phyloP scores from a whole-genome alignment of 2,888 invertebrate species.

The Xanthorhoe spadicearia region DNA sequence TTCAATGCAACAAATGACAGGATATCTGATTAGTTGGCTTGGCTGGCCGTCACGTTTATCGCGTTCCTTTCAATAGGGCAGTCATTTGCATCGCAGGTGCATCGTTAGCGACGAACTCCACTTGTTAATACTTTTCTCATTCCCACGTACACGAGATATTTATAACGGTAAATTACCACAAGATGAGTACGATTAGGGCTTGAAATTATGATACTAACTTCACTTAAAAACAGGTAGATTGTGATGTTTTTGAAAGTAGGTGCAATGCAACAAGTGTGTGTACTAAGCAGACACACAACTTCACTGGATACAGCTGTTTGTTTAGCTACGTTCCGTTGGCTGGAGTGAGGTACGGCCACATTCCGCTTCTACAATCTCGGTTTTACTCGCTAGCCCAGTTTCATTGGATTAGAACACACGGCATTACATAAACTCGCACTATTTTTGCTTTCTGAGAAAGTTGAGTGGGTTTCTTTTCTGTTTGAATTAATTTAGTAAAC shows the following conservation, averaged over 20 bases:
- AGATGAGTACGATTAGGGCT: constrained; percentile 56
- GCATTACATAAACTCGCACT: constrained; percentile 21
- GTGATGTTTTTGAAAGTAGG: constrained; percentile 73
- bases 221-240: constrained; percentile 75
- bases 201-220: constrained; percentile 63
- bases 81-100: constrained; percentile 76
- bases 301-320: constrained; percentile 48
- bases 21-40: constrained; percentile 54
- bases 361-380: constrained; percentile 31
- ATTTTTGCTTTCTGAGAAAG: constrained; percentile 9
- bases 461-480: background rate
- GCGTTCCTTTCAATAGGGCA: constrained; percentile 53
- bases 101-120: constrained; percentile 73
- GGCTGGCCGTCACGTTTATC: constrained; percentile 54
- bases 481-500: background rate
- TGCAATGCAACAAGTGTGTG: constrained; percentile 71
- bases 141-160: constrained; percentile 61
- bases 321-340: constrained; percentile 25
- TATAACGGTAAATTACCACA: constrained; percentile 74
- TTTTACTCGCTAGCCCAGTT: constrained; percentile 21
- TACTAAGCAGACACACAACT: constrained; percentile 47
- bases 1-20: constrained; percentile 64
- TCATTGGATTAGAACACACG: constrained; percentile 28
- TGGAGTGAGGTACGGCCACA: constrained; percentile 21
- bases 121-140: constrained; percentile 65